Evolutionary conservation across 1,140 invertebrate species (phyloP).

Genomic region (Drosophila dunni): DNA sequence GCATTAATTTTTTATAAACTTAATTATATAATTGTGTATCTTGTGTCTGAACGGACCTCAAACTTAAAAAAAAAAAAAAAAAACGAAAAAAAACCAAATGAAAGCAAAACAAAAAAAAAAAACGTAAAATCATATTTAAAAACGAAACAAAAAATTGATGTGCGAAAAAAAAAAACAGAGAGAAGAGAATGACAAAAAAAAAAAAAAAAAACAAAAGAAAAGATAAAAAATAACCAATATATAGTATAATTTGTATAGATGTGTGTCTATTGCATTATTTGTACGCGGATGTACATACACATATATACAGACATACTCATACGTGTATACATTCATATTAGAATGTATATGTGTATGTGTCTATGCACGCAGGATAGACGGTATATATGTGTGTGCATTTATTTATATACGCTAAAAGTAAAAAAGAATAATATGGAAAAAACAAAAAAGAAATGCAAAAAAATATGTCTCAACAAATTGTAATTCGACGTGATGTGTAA

Average conservation of each 20-base stretch:
- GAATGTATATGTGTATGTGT: slow-evolving; percentile 54
- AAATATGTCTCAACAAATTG: slow-evolving; percentile 63
- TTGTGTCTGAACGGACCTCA: slow-evolving; percentile 82
- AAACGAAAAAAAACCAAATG: slow-evolving; percentile 8
- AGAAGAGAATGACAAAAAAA: slow-evolving; percentile 53
- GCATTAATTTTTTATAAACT: slow-evolving; percentile 76
- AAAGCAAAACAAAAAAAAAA: slow-evolving; percentile 25
- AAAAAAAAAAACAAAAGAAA: slow-evolving; percentile 35
- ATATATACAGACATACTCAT: slow-evolving; percentile 29
- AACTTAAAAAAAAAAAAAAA: slow-evolving; percentile 56
- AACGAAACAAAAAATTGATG: slow-evolving; percentile 43
- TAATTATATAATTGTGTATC: slow-evolving; percentile 69
- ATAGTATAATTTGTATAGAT: slow-evolving; percentile 83
- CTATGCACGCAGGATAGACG: slow-evolving; percentile 22
- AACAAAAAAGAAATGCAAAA: slow-evolving; percentile 54
- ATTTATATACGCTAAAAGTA: slow-evolving; percentile 76
- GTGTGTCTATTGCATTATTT: slow-evolving; percentile 83
- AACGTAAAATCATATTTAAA: slow-evolving; percentile 32
- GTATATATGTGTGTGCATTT: slow-evolving; percentile 52
- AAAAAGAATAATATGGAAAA: slow-evolving; percentile 33
- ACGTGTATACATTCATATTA: slow-evolving; percentile 52
- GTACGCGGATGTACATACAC: slow-evolving; percentile 74
- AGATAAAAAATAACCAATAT: slow-evolving; percentile 70
- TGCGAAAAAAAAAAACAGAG: slow-evolving; percentile 44
- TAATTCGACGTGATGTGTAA: slow-evolving; percentile 83